Percentiles rank a stretch among this genome's conserved stretches.
phyloP scores from a whole-genome alignment of 2,797 vertebrate genomes.

The Pseudochromis fuscus region DNA sequence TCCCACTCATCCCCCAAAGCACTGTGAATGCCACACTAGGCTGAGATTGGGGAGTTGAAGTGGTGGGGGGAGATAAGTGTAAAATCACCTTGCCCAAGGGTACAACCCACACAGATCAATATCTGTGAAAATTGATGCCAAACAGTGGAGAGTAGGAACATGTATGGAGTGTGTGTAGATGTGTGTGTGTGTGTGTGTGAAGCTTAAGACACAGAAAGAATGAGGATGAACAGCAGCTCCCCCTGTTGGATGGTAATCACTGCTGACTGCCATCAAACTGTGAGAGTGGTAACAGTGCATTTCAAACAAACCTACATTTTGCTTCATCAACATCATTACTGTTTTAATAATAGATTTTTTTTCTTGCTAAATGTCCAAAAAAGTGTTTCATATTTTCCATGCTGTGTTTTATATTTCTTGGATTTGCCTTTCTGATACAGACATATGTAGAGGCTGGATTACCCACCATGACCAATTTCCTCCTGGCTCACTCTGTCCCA shows the following conservation, averaged over 20 bases:
- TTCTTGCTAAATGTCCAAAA: not conserved
- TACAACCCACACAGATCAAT: constrained; percentile 79
- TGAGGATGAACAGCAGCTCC: constrained; percentile 59
- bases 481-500: not conserved
- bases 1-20: constrained; percentile 54
- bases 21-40: constrained; percentile 55
- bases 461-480: not conserved
- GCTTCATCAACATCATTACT: no score
- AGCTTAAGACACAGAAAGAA: not conserved
- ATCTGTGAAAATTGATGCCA: constrained; percentile 78
- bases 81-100: constrained; percentile 86
- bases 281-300: no score
- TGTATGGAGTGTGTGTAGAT: constrained; percentile 22
- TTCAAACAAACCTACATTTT: not conserved
- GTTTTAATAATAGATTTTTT: not conserved
- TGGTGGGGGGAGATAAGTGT: constrained; percentile 67
- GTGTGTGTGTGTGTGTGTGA: constrained; percentile 15
- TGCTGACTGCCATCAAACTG: constrained; percentile 2
- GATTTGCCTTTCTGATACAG: no score
- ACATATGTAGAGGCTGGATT: not conserved
- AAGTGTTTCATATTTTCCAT: no score
- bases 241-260: constrained; percentile 46
- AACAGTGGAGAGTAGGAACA: constrained; percentile 52
- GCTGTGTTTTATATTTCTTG: not conserved
- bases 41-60: constrained; percentile 51